These are phyloP conservation scores for Ibycter americanus DNA, from an alignment of 2,797 vertebrate genomes.

Conservation along the genomic window DNA sequence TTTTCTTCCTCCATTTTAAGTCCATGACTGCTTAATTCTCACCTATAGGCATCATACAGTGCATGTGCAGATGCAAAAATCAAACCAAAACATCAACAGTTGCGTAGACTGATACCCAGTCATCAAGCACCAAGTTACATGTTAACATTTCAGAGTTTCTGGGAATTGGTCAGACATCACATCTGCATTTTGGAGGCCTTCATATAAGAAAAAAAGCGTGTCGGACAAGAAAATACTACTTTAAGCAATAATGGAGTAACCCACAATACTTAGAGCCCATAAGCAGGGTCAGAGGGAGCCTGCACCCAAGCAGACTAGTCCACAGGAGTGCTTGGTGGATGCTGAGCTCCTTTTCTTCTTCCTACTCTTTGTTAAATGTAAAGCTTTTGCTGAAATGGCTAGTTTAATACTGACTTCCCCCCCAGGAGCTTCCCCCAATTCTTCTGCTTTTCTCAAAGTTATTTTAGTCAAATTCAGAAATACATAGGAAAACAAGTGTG, in stretches of 20 bases:
- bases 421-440: neutral
- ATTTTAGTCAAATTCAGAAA: neutral
- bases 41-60: neutral
- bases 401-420: no score
- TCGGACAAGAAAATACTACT: neutral
- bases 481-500: fast-evolving
- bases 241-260: neutral
- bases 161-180: no score
- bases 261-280: fast-evolving
- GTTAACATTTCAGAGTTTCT: no score
- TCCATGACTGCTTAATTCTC: neutral
- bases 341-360: neutral
- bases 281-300: neutral
- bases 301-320: neutral
- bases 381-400: neutral
- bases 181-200: neutral
- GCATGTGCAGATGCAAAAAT: neutral
- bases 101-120: fast-evolving
- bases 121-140: fast-evolving
- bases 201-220: neutral
- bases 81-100: neutral
- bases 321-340: neutral
- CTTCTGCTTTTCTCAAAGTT: neutral
- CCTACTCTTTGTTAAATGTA: neutral
- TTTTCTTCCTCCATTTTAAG: neutral